Evolutionary conservation across 2,797 vertebrate species (phyloP), one percentile per base, ranked within the genome.

Genomic region (Otus scops): DNA sequence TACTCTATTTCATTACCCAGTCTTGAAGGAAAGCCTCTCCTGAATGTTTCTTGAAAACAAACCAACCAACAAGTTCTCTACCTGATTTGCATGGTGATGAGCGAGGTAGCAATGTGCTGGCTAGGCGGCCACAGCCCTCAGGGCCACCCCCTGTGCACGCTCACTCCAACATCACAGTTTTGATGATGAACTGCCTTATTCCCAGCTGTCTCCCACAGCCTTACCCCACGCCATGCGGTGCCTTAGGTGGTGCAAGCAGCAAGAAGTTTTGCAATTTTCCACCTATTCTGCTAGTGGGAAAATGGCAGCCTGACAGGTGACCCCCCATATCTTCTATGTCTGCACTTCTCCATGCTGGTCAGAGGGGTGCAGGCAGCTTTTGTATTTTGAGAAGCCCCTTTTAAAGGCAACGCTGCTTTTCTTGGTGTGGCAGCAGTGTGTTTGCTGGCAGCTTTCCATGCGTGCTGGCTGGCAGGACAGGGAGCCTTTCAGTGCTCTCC

Each of bases 371-470:
- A 24, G 45, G 48, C 3, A 11, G 9, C 48, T 5, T 16, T 15
- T 0, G 0, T 3, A 8, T 13, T 57, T 45, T 4, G 38, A 27
- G 34, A 34, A 38, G 0, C 13, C 17, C 11, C 0, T 34, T 38
- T 60, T 11, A 21, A 36, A 36, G 47, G 41, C 50, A 75, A 12
- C 2, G 17, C 11, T 9, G 18, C 51, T 83, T 16, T 36, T 19
- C 38, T 30, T 22, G 17, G 39, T 0, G 0, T 6, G 27, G 56
- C 64, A 39, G 14, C 2, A 1, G 6, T 0, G 0, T 4, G 5
- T 28, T 11, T 68, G 48, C 38, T 27, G 85, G 68, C 78, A 64
- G 68, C 20, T 39, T 11, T 30, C 54, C 8, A 2, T 4, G 47
- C 0, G 0, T 22, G 45, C 60, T 48, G 45, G 51, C 65, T 38